Evolutionary conservation across 1,140 invertebrate genomes (phyloP), one percentile per base, ranked within the genome.

Genomic region (Augochlora pura): DNA sequence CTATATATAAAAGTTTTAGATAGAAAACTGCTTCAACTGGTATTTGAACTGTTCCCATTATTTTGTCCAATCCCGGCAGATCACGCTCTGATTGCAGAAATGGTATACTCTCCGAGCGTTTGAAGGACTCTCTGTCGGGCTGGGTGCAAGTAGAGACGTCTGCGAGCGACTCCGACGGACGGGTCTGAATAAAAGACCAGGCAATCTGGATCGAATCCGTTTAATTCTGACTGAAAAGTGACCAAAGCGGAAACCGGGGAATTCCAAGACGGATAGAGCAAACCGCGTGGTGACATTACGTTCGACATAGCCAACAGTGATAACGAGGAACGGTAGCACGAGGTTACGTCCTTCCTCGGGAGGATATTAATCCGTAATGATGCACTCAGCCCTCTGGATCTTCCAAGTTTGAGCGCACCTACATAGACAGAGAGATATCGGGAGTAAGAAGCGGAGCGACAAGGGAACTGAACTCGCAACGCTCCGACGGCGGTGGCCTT

Each of bases 321-420:
- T 86, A 86, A 86, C 84, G 84, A 86, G 83, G 81, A 74, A 70
- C 67, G 75, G 80, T 72, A 81, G 74, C 25, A 63, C 54, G 68
- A 75, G 84, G 80, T 85, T 85, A 86, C 84, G 84, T 86, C 75
- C 66, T 75, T 85, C 75, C 80, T 82, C 74, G 52, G 60, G 84
- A 85, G 84, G 81, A 86, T 86, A 86, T 86, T 85, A 86, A 85
- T 86, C 84, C 71, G 83, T 82, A 86, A 85, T 86, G 83, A 70
- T 84, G 83, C 83, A 81, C 83, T 85, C 83, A 83, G 82, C 69
- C 52, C 57, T 68, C 32, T 77, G 82, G 83, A 84, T 85, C 82
- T 85, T 84, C 78, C 49, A 73, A 84, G 82, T 66, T 74, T 72
- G 68, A 73, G 76, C 52, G 54, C 49, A 12, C 1, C 60, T 78